phyloP scores from a whole-genome alignment of 1,140 invertebrate species.

The Panonychus citri region DNA sequence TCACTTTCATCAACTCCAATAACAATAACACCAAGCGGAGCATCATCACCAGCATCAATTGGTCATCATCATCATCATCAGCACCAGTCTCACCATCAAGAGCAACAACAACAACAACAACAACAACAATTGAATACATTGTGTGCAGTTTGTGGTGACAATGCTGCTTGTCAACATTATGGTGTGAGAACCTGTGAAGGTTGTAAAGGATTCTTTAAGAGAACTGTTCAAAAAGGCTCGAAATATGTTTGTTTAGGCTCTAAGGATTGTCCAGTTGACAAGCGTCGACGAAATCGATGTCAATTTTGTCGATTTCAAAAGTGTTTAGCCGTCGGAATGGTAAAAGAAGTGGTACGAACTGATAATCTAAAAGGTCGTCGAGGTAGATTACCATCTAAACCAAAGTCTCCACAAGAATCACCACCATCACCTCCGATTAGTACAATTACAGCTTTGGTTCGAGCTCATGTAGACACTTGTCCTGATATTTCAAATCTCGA shows the following conservation, averaged over 20 bases:
- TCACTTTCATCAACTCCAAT: neutral
- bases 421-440: slow-evolving; percentile 78
- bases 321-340: slow-evolving; percentile 93
- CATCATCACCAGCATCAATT: too few species aligned
- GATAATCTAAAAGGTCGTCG: slow-evolving; percentile 83
- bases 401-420: slow-evolving; percentile 71
- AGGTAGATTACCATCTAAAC: slow-evolving; percentile 86
- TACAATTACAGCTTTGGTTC: slow-evolving; percentile 68
- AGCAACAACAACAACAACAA: neutral
- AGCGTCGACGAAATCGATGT: slow-evolving; percentile 79
- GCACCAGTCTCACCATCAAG: neutral
- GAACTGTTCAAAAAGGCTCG: slow-evolving; percentile 93
- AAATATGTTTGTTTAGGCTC: slow-evolving; percentile 96
- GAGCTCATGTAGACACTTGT: slow-evolving; percentile 78
- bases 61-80: neutral
- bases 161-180: slow-evolving; percentile 93
- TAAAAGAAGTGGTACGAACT: slow-evolving; percentile 87
- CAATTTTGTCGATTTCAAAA: slow-evolving; percentile 98
- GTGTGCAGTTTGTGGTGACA: slow-evolving; percentile 94
- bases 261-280: slow-evolving; percentile 96
- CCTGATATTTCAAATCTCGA: slow-evolving; percentile 76
- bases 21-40: too few species aligned
- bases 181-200: slow-evolving; percentile 86
- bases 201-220: slow-evolving; percentile 58
- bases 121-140: slow-evolving; percentile 32